Base-by-base conservation (phyloP, 1,140 invertebrate species). In the Nasonia longicornis region DNA sequence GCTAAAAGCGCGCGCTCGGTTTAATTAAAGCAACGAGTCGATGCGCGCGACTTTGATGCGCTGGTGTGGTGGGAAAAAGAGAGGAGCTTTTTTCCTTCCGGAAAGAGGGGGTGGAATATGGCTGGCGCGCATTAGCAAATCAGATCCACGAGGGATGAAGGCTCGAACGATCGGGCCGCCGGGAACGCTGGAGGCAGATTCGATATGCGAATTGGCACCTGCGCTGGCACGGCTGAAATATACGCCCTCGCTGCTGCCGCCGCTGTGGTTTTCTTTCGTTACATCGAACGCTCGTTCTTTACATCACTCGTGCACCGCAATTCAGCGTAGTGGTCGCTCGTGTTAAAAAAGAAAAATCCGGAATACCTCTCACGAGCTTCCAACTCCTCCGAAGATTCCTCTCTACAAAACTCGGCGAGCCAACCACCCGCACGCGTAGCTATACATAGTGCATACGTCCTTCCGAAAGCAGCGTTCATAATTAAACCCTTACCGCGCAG, bases 51-150 rank as follows among this genome's bases (percentile, higher is more conserved):
- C 52, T 58, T 58, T 58, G 20, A n/a, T 58, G 16, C 52, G 31
- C n/a, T 7, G 2, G 2, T 0, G 3, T 2, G 48, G 11, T 35
- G 31, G 48, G 16, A 52, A 52, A 48, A 14, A 48, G 42, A 12
- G 48, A 20, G 48, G 2, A 42, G 38, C 7, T 42, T 11, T 10
- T 42, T 42, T 42, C 10, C 38, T 42, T 42, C 38, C 38, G 10
- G 10, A 48, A 11, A 14, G 52, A 20, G 52, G 6, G 52, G n/a
- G 16, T 4, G 16, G 4, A n/a, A n/a, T 6, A 58, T 20, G 52
- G 52, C 16, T 20, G 31, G 29, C 14, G 35, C 69, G 69, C 69
- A 70, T 70, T 70, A 70, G 69, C 69, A 70, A 70, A 70, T 70
- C 69, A 70, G 31, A 70, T 70, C 69, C 20, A 35, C 20, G 69